These are phyloP conservation scores for Arion vulgaris DNA, from an alignment of 1,140 invertebrate species.

Conservation along the genomic window DNA sequence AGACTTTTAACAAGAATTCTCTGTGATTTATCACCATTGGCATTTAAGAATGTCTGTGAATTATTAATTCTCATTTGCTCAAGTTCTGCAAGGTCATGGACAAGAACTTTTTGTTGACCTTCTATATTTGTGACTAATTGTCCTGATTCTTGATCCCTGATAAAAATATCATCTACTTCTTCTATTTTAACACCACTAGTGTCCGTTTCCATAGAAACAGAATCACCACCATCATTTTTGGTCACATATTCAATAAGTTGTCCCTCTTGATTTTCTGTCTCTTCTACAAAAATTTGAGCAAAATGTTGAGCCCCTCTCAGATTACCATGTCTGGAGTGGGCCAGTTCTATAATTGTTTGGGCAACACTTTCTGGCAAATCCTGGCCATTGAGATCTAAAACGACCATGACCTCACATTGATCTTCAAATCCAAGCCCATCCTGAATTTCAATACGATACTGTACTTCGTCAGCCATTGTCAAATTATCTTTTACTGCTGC, in stretches of 20 bases:
- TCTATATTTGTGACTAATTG: neutral
- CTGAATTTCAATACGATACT: constrained; percentile 25
- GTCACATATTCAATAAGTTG: neutral
- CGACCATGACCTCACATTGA: constrained; percentile 24
- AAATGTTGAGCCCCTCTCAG: no score
- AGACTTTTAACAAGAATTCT: constrained; percentile 15
- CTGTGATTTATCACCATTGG: neutral
- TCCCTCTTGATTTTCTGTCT: neutral
- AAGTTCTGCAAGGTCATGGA: constrained; percentile 2
- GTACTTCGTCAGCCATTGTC: constrained; percentile 7
- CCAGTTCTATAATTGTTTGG: constrained; percentile 26
- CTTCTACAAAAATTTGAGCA: constrained; percentile 9
- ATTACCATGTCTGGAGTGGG: neutral
- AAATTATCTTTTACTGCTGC: no score
- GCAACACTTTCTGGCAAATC: constrained; percentile 27
- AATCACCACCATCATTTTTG: neutral
- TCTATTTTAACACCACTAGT: neutral
- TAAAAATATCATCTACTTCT: neutral
- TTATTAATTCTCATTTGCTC: neutral
- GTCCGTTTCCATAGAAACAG: neutral
- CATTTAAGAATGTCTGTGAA: neutral
- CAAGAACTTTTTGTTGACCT: neutral
- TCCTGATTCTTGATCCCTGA: neutral
- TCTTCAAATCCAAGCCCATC: neutral
- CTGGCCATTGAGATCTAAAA: constrained; percentile 32